Evolutionary conservation across 2,888 invertebrate species (phyloP).

Genomic region (Apotomis turbidana): DNA sequence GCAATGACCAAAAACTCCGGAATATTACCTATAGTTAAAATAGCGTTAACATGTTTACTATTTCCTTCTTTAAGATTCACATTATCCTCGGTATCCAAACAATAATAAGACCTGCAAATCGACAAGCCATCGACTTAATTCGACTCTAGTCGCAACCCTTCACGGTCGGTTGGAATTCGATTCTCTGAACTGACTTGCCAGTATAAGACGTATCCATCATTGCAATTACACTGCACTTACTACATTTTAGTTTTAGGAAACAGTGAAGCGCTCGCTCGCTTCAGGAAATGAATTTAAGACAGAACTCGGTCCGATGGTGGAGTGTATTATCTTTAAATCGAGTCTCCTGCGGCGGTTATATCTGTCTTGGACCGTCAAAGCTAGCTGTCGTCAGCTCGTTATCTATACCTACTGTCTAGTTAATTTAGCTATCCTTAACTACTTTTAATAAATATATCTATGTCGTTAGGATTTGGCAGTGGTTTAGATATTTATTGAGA

Average conservation of each 20-base stretch:
- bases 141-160: slow-evolving; percentile 47
- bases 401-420: slow-evolving; percentile 4
- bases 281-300: slow-evolving; percentile 61
- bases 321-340: slow-evolving; percentile 40
- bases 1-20: too few species aligned
- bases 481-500: too few species aligned
- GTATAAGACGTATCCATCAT: not conserved
- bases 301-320: slow-evolving; percentile 45
- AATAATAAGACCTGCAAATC: slow-evolving; percentile 12
- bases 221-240: not conserved
- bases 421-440: not conserved
- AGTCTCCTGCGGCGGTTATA: slow-evolving; percentile 33
- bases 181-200: slow-evolving; percentile 23
- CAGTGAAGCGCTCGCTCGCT: slow-evolving; percentile 46
- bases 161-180: slow-evolving; percentile 50
- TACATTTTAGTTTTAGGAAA: not conserved
- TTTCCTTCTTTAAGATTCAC: not conserved
- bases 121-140: slow-evolving; percentile 40
- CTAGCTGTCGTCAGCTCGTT: slow-evolving; percentile 26
- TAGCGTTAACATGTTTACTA: not conserved
- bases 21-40: not conserved
- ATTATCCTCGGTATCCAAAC: slow-evolving; percentile 20
- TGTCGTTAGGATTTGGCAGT: too few species aligned
- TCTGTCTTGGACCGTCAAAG: slow-evolving; percentile 24
- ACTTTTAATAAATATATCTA: not conserved